These are phyloP conservation scores for Synergus japonicus DNA, from an alignment of 2,888 invertebrate species.

Conservation along the genomic window DNA sequence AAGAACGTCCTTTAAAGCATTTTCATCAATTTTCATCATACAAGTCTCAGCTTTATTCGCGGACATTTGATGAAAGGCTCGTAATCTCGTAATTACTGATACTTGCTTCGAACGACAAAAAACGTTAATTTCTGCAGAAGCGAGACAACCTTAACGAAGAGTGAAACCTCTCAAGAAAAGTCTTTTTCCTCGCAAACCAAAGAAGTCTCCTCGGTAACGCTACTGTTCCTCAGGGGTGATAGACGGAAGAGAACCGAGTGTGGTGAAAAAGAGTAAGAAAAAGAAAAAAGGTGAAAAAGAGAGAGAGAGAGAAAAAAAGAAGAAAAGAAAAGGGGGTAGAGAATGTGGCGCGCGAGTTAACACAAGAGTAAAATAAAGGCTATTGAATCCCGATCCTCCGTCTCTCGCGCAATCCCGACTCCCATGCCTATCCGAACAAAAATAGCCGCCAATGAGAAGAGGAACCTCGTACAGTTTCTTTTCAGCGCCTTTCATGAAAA, in stretches of 20 bases:
- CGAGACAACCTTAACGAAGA: slow-evolving; percentile 21
- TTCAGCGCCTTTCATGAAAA: slow-evolving; percentile 75
- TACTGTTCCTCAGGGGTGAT: slow-evolving; percentile 40
- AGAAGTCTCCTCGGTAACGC: not conserved
- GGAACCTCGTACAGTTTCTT: slow-evolving; percentile 74
- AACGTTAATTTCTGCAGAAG: slow-evolving; percentile 10
- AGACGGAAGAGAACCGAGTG: not conserved
- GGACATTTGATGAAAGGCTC: slow-evolving; percentile 6
- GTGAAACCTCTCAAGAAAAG: not conserved
- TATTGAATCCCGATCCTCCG: slow-evolving; percentile 69
- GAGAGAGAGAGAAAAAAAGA: slow-evolving; percentile 18
- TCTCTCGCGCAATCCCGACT: slow-evolving; percentile 49
- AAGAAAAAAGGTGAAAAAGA: slow-evolving; percentile 33
- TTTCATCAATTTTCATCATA: slow-evolving; percentile 12
- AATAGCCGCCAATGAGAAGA: slow-evolving; percentile 76
- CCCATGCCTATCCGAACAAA: slow-evolving; percentile 68
- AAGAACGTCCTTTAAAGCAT: not conserved
- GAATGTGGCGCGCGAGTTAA: slow-evolving; percentile 64
- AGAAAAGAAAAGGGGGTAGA: slow-evolving; percentile 44
- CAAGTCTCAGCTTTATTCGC: not conserved
- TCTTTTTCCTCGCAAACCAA: slow-evolving; percentile 24
- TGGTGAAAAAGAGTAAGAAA: not conserved
- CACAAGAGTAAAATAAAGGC: slow-evolving; percentile 75
- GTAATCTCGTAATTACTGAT: slow-evolving; percentile 15
- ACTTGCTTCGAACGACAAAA: not conserved